phyloP scores from a whole-genome alignment of 1,140 invertebrate genomes.

The Monochamus saltuarius region DNA sequence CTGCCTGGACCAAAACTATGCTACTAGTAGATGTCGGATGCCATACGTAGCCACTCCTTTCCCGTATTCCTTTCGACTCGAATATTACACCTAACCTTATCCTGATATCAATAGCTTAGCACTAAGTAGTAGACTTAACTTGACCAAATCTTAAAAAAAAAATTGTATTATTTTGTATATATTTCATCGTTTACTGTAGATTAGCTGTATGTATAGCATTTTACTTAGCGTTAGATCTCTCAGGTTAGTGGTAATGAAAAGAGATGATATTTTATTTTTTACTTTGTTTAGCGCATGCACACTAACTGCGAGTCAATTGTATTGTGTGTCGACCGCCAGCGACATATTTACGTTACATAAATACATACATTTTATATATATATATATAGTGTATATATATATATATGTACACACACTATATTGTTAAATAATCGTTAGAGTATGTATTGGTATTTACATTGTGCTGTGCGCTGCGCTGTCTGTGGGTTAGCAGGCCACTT shows the following conservation, averaged over 20 bases:
- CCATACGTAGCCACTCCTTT: slow-evolving; percentile 17
- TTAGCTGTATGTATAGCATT: slow-evolving; percentile 52
- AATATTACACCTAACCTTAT: slow-evolving; percentile 21
- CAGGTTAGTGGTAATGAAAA: slow-evolving; percentile 51
- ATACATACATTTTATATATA: background rate
- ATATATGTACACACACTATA: background rate
- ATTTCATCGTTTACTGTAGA: slow-evolving; percentile 50
- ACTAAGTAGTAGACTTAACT: slow-evolving; percentile 43
- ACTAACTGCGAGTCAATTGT: slow-evolving; percentile 48
- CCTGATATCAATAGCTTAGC: slow-evolving; percentile 43
- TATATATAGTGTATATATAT: background rate
- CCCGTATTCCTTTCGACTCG: slow-evolving; percentile 18
- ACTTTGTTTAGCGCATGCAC: slow-evolving; percentile 48
- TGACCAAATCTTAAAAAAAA: slow-evolving; percentile 42
- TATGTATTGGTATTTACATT: slow-evolving; percentile 11
- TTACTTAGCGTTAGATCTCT: slow-evolving; percentile 49
- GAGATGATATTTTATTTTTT: slow-evolving; percentile 42
- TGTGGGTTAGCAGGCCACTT: slow-evolving; percentile 39
- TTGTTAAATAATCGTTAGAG: background rate
- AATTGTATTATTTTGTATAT: slow-evolving; percentile 51
- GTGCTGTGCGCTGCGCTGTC: slow-evolving; percentile 33
- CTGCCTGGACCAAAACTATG: slow-evolving; percentile 17
- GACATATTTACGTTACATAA: slow-evolving; percentile 29
- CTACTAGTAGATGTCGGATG: slow-evolving; percentile 22
- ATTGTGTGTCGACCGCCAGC: slow-evolving; percentile 48